phyloP scores from a whole-genome alignment of 2,888 invertebrate species.

The Drosophila hamatofila region DNA sequence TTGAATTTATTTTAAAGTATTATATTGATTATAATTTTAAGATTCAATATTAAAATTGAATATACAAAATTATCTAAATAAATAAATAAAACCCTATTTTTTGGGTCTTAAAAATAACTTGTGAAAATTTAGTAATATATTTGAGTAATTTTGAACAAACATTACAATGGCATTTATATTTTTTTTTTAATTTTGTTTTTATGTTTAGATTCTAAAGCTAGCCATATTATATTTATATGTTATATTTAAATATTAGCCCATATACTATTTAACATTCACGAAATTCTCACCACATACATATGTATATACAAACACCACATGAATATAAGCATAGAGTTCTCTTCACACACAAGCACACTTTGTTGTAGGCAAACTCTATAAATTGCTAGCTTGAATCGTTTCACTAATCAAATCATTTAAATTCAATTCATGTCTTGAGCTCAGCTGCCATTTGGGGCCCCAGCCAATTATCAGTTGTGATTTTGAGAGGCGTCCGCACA shows the following conservation, averaged over 20 bases:
- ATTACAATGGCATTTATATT: too few species aligned
- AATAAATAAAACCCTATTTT: too few species aligned
- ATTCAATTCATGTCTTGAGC: slow-evolving; percentile 55
- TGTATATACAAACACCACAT: background rate
- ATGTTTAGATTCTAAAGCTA: too few species aligned
- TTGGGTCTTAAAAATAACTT: too few species aligned
- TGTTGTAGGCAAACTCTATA: background rate
- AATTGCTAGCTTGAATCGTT: background rate
- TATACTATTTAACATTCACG: background rate
- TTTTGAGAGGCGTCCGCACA: slow-evolving; percentile 40
- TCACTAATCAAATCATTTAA: slow-evolving; percentile 60
- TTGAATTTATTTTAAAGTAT: too few species aligned
- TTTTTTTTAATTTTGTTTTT: too few species aligned
- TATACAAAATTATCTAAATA: too few species aligned
- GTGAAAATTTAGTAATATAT: too few species aligned
- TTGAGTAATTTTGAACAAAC: too few species aligned
- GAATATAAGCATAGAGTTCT: background rate
- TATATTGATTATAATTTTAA: too few species aligned
- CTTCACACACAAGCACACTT: background rate
- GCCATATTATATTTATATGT: too few species aligned
- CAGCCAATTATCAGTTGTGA: slow-evolving; percentile 72
- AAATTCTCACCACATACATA: background rate
- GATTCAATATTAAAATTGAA: too few species aligned
- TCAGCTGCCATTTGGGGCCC: slow-evolving; percentile 54
- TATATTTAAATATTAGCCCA: background rate